These are phyloP conservation scores for Lacerta viridis DNA, from an alignment of 2,797 vertebrate species.

Conservation along the genomic window DNA sequence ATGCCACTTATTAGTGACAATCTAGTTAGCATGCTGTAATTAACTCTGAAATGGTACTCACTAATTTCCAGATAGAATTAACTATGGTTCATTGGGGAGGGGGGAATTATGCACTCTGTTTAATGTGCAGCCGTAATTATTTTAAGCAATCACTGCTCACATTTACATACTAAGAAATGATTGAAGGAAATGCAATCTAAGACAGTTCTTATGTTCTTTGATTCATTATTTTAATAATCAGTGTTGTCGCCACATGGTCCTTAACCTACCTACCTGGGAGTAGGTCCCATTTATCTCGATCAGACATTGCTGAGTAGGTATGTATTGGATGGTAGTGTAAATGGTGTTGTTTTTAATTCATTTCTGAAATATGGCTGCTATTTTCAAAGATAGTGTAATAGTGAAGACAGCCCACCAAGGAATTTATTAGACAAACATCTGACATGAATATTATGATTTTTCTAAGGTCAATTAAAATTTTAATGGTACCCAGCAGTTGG, in stretches of 20 bases:
- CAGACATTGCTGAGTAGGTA: not conserved
- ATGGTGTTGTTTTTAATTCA: conserved; percentile 44
- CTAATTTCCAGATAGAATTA: conserved; percentile 80
- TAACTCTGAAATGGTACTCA: conserved; percentile 75
- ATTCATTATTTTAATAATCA: conserved; percentile 64
- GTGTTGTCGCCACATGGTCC: conserved; percentile 22
- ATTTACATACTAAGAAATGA: conserved; percentile 74
- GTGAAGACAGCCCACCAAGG: conserved; percentile 38
- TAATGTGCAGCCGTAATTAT: conserved; percentile 78
- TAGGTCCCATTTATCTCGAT: not conserved
- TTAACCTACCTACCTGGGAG: not conserved
- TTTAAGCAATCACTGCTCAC: conserved; percentile 77
- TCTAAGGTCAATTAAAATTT: not conserved
- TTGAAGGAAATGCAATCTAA: conserved; percentile 70
- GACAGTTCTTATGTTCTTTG: conserved; percentile 60
- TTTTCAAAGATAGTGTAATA: not conserved
- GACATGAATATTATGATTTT: conserved; percentile 42
- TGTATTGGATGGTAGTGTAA: no score
- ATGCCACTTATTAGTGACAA: conserved; percentile 65
- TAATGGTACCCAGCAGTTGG: conserved; percentile 45
- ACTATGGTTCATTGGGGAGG: conserved; percentile 63
- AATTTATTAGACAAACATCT: conserved; percentile 47
- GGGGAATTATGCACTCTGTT: conserved; percentile 64
- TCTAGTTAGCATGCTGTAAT: conserved; percentile 69
- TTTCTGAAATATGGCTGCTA: conserved; percentile 17